Base-by-base conservation (phyloP, 2,888 invertebrate species). In the Sthenelais limicola region DNA sequence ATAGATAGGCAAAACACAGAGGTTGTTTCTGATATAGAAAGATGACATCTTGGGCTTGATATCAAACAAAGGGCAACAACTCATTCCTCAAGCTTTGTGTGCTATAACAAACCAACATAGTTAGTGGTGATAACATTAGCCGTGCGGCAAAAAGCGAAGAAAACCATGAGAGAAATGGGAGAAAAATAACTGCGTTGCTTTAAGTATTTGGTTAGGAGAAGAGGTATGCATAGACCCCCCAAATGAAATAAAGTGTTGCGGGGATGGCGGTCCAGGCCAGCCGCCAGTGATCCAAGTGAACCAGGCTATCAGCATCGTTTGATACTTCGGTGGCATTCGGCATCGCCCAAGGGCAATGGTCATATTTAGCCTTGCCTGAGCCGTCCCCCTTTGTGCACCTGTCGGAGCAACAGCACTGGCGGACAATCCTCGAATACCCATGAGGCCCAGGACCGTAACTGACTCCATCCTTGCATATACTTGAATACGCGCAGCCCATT, bases 381-480 rank as follows among this genome's bases (percentile, higher is more conserved):
- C 70, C 70, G 43, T 70, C 70, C 26, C 52, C 38, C 26, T 70
- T 9, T 4, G 33, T 32, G 35, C 70, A 70, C 52, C 26, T 32
- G 30, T 70, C 56, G 30, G 70, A 38, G 30, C 70, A 70, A 56
- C 70, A 70, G 43, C 70, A 70, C 35, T 52, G 38, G 18, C 70
- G 21, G 33, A 35, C 33, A 30, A 70, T 70, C n/a, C 54, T 33
- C n/a, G 70, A 70, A 52, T 70, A 70, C 35, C 70, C 70, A 43
- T 54, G 35, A 33, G 70, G 70, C 28, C 70, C 70, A 3, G 70
- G 70, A 3, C 70, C 70, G 35, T 70, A 70, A 56, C 70, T 70
- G 54, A 70, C 30, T 38, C 70, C 70, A 24, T 70, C 70, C 70
- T 70, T 70, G 30, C 70, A 70, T n/a, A 70, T 32, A 28, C 70